A percentile compares a stretch with the other conserved stretches of the same genome.
These are phyloP conservation scores for Sitophilus oryzae DNA, from an alignment of 1,140 invertebrate species.

Conservation along the genomic window DNA sequence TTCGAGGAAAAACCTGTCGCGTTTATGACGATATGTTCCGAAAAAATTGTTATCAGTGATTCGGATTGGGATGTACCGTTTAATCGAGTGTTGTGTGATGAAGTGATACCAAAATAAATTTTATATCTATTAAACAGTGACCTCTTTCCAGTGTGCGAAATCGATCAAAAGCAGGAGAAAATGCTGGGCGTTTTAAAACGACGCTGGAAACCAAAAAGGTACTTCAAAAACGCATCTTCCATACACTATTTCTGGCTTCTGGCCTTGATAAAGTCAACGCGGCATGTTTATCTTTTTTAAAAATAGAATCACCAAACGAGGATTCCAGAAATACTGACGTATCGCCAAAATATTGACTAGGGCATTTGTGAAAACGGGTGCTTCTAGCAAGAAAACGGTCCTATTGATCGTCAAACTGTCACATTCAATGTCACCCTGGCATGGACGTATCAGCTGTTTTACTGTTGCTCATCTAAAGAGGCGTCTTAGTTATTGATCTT, in stretches of 20 bases:
- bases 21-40: too few species aligned
- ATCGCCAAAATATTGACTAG: neutral
- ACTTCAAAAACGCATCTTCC: constrained; percentile 2
- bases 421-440: constrained; percentile 21
- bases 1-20: too few species aligned
- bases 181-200: constrained; percentile 41
- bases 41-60: too few species aligned
- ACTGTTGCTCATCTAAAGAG: constrained; percentile 24
- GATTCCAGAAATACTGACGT: too few species aligned
- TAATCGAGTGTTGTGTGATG: too few species aligned
- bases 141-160: neutral
- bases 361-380: constrained; percentile 1
- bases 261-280: constrained; percentile 17
- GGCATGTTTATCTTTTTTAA: constrained; percentile 20
- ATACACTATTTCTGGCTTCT: constrained; percentile 14
- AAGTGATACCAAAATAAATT: too few species aligned
- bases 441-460: constrained; percentile 23
- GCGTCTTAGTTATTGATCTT: constrained; percentile 9
- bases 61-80: too few species aligned
- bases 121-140: too few species aligned
- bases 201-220: constrained; percentile 42
- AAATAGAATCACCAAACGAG: constrained; percentile 22
- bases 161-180: constrained; percentile 22
- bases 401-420: constrained; percentile 23
- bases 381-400: neutral